Percentiles rank a stretch among this genome's conserved stretches.
Evolutionary conservation across 2,888 invertebrate species (phyloP).

Genomic region (Nomada hirtipes): DNA sequence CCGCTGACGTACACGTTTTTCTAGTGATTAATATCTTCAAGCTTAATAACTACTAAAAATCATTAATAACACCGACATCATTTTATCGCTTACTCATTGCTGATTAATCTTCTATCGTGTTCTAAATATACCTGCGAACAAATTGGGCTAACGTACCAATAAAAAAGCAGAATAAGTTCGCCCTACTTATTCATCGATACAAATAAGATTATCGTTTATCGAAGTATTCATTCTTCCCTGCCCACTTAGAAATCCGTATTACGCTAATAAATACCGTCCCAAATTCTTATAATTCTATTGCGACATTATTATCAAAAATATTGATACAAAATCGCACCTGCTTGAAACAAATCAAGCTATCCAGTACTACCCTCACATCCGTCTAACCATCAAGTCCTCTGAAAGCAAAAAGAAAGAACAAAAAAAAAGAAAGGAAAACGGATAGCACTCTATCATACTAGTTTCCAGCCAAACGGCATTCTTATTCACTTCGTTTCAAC

Average conservation of each 20-base stretch:
- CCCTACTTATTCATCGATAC: neutral
- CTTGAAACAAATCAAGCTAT: neutral
- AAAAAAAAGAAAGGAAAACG: neutral
- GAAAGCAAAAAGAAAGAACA: neutral
- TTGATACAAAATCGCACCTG: neutral
- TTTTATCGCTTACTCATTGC: constrained; percentile 9
- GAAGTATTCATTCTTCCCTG: neutral
- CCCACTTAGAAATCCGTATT: too few species aligned
- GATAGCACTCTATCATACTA: neutral
- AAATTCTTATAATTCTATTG: too few species aligned
- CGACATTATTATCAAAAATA: too few species aligned
- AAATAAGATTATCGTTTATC: neutral
- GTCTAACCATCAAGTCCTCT: neutral
- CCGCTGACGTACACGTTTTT: neutral
- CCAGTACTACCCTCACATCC: neutral
- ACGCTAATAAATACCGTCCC: too few species aligned
- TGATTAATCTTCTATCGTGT: neutral
- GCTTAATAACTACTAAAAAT: constrained; percentile 2
- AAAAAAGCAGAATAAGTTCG: neutral
- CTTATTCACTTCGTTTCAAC: neutral
- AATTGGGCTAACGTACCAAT: neutral
- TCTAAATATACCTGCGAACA: neutral
- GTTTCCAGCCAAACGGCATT: neutral
- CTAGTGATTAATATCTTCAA: neutral
- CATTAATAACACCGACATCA: neutral